A percentile compares a stretch with the other conserved stretches of the same genome.
Evolutionary conservation across 2,888 invertebrate species (phyloP).

Genomic region (Siphlonurus alternatus): DNA sequence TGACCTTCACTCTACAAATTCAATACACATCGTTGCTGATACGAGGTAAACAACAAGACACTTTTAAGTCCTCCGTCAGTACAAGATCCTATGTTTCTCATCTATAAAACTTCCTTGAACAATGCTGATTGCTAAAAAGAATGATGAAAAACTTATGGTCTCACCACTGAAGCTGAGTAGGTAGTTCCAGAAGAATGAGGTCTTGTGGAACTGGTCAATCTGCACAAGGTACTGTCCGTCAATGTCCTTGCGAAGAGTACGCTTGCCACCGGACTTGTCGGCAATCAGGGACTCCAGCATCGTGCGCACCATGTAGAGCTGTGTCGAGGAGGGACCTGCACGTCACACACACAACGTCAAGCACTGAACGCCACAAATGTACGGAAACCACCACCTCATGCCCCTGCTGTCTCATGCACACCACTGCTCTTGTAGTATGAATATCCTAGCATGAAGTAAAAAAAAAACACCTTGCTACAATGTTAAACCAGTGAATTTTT

Average conservation of each 20-base stretch:
- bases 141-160: too few relatives aligned
- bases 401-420: background rate
- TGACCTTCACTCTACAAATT: too few relatives aligned
- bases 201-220: conserved; percentile 91
- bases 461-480: too few relatives aligned
- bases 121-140: too few relatives aligned
- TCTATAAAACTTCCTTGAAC: too few relatives aligned
- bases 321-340: conserved; percentile 71
- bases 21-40: too few relatives aligned
- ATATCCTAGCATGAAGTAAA: too few relatives aligned
- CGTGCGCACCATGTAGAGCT: conserved; percentile 97
- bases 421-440: too few relatives aligned
- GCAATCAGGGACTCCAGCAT: conserved; percentile 96
- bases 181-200: conserved; percentile 94
- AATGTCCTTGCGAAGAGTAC: conserved; percentile 88
- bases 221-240: conserved; percentile 84
- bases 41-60: too few relatives aligned
- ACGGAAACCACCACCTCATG: background rate
- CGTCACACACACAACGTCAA: conserved; percentile 5
- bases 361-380: background rate
- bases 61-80: too few relatives aligned
- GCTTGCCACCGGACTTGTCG: conserved; percentile 91
- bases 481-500: too few relatives aligned
- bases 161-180: conserved; percentile 78
- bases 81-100: too few relatives aligned